Base-by-base conservation (phyloP, 1,140 invertebrate species). In the Anthonomus grandis region DNA sequence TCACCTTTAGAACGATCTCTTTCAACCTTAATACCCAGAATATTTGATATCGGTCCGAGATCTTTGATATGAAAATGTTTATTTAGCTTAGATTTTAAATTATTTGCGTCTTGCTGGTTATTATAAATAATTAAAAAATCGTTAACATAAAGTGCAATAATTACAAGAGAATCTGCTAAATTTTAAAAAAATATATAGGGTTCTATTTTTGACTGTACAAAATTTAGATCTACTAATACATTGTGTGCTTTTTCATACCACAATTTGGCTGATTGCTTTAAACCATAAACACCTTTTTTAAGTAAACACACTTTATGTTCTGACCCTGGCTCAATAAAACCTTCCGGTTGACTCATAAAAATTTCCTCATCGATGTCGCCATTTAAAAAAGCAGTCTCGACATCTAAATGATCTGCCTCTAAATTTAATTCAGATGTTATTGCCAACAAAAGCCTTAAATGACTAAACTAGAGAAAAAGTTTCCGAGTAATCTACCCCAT, bases 211-310 rank as follows among this genome's bases (percentile, higher is more conserved):
- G 57, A 63, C 23, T 55, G 54, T 36, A 52, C 42, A 52, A 63
- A 66, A 19, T 63, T 58, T 13, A 70, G 48, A 19, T 61, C 59
- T 31, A 41, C 52, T 21, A 45, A 56, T 22, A 51, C 50, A 38
- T 58, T 38, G 34, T 58, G 21, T 6, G 72, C 44, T 57, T 64
- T 69, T n/a, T 70, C 62, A 57, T 76, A 70, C 15, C 74, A 78
- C n/a, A 59, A 64, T 18, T 70, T 58, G 13, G 72, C 68, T 18
- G 72, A 67, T 59, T 79, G 74, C 57, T 76, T 75, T 9, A 78
- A 48, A 3, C 71, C 72, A 55, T 78, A 78, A 4, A 78, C 15
- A 10, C 67, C 69, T 57, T 72, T 75, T n/a, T 53, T 62, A 27
- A 58, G 41, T 31, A 51, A 39, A 45, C 59, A 61, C 13, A 52